Percentiles rank a stretch among this genome's conserved stretches.
Conservation (phyloP, 2,797 vertebrate genomes). For the Pogoniulus pusillus region DNA sequence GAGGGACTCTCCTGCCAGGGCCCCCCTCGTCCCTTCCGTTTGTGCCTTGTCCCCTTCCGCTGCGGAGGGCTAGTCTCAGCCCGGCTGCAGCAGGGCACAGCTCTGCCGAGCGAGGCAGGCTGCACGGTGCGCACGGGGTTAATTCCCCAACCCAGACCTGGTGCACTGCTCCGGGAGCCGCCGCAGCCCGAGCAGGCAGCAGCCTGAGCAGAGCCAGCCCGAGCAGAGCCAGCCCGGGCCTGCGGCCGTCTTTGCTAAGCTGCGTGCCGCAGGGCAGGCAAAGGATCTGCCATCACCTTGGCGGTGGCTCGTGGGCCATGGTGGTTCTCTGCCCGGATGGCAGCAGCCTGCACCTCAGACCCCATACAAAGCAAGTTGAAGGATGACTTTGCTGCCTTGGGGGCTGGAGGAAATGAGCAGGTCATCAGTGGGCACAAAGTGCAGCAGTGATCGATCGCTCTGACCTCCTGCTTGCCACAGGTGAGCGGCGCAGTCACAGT, state of each 20-base stretch:
- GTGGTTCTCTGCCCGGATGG: neutral
- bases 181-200: conserved; percentile 41
- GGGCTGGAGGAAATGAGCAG: neutral
- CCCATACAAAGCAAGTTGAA: neutral
- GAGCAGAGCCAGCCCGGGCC: conserved; percentile 31
- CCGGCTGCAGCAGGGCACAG: neutral
- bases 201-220: conserved; percentile 67
- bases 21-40: too few relatives aligned
- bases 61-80: neutral
- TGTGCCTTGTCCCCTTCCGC: neutral
- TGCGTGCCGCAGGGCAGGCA: neutral
- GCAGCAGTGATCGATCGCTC: neutral
- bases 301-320: neutral
- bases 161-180: conserved; percentile 60
- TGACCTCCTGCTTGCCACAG: neutral
- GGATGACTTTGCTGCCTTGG: neutral
- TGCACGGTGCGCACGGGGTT: conserved; percentile 41
- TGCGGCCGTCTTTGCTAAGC: conserved; percentile 24
- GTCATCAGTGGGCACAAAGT: neutral
- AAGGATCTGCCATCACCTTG: neutral
- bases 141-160: conserved; percentile 63
- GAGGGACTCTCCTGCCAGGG: neutral
- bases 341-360: neutral
- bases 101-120: neutral
- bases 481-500: too few relatives aligned